These are phyloP conservation scores for Stichodactyla helianthus DNA, from an alignment of 64 coral and sea anemone species.

Conservation along the genomic window DNA sequence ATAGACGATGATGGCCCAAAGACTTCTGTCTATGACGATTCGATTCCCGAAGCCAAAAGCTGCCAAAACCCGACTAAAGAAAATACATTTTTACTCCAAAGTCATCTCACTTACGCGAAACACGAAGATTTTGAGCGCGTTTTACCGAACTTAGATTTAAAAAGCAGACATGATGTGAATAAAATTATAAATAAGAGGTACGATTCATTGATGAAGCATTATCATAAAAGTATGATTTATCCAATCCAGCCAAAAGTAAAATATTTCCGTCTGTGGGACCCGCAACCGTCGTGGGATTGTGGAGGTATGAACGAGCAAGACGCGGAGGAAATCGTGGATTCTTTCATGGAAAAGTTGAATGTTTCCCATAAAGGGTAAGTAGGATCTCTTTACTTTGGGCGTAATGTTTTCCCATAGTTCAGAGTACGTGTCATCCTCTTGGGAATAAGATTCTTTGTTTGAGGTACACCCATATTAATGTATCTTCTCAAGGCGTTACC, in stretches of 20 bases:
- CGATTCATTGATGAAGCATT: not conserved
- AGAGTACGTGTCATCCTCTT: too few relatives aligned
- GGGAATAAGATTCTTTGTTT: too few relatives aligned
- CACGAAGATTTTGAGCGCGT: not conserved
- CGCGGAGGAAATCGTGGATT: not conserved
- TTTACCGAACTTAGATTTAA: constrained; percentile 10
- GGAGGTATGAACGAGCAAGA: not conserved
- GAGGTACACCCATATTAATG: too few relatives aligned
- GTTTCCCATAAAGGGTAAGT: not conserved
- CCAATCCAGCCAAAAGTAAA: not conserved
- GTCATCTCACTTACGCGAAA: not conserved
- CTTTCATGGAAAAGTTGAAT: not conserved
- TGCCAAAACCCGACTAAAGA: not conserved
- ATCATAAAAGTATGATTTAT: not conserved
- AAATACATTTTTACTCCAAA: not conserved
- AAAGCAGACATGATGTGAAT: not conserved
- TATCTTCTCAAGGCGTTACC: too few relatives aligned
- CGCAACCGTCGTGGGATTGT: not conserved
- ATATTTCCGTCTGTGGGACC: not conserved
- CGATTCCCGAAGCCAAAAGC: not conserved
- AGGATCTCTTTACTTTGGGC: too few relatives aligned
- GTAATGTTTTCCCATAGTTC: too few relatives aligned
- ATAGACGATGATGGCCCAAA: not conserved
- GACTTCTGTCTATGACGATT: constrained; percentile 7
- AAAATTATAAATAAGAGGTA: too few relatives aligned